phyloP scores from a whole-genome alignment of 2,888 invertebrate species.

The Pocota personata region DNA sequence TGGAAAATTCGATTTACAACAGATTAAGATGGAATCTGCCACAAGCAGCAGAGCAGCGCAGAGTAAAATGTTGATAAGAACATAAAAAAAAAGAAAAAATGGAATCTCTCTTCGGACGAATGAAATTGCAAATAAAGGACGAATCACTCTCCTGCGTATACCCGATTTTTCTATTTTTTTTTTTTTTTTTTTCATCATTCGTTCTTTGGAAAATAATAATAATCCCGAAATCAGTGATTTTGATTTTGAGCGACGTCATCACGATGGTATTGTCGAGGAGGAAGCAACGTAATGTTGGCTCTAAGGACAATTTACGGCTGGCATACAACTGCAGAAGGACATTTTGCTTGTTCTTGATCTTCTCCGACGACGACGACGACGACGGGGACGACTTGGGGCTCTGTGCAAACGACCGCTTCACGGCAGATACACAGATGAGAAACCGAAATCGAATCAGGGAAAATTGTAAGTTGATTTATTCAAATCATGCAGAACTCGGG shows the following conservation, averaged over 20 bases:
- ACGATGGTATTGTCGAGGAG: conserved; percentile 58
- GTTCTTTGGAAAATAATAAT: conserved; percentile 72
- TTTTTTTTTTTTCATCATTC: conserved; percentile 1
- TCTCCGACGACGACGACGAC: background rate
- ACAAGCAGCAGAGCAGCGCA: conserved; percentile 60
- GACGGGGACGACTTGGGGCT: background rate
- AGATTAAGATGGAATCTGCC: conserved; percentile 73
- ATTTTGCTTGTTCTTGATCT: conserved; percentile 18
- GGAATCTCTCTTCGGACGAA: conserved; percentile 16
- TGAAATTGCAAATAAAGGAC: conserved; percentile 63
- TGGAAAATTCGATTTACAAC: conserved; percentile 72
- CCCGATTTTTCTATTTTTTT: background rate
- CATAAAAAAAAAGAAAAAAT: conserved; percentile 30
- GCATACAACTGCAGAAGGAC: conserved; percentile 26
- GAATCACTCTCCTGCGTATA: conserved; percentile 43
- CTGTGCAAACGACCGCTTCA: conserved; percentile 29
- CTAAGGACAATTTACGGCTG: conserved; percentile 59
- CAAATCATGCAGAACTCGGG: conserved; percentile 74
- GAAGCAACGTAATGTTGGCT: conserved; percentile 44
- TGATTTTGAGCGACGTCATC: conserved; percentile 73
- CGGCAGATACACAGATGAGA: conserved; percentile 59
- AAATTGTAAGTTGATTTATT: conserved; percentile 75
- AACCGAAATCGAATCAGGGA: conserved; percentile 74
- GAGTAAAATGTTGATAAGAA: conserved; percentile 66
- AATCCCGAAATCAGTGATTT: conserved; percentile 74